Percentiles rank a stretch among this genome's conserved stretches.
These are phyloP conservation scores for Drosophila tanythrix DNA, from an alignment of 2,888 invertebrate genomes.

Conservation along the genomic window DNA sequence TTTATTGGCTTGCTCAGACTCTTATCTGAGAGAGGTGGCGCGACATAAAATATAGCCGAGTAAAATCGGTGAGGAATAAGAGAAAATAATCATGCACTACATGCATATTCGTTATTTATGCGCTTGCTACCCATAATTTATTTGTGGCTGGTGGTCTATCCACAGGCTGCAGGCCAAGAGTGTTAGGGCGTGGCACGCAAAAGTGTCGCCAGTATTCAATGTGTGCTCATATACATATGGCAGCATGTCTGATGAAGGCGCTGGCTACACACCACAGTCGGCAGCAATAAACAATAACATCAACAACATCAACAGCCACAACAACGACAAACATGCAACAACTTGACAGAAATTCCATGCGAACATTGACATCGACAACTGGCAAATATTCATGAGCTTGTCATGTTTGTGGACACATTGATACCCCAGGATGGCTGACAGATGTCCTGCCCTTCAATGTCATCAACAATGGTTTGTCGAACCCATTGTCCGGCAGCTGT, in stretches of 20 bases:
- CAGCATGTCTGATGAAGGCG: slow-evolving; percentile 31
- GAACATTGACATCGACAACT: slow-evolving; percentile 51
- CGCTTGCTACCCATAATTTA: slow-evolving; percentile 66
- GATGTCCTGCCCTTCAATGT: slow-evolving; percentile 1
- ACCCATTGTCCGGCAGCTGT: slow-evolving; percentile 11
- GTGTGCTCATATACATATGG: slow-evolving; percentile 20
- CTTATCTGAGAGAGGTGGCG: slow-evolving; percentile 15
- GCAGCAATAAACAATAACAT: slow-evolving; percentile 17
- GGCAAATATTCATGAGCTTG: slow-evolving; percentile 77
- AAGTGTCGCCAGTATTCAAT: slow-evolving; percentile 50
- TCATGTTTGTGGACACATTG: slow-evolving; percentile 57
- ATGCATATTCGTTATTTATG: slow-evolving; percentile 72
- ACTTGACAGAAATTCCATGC: slow-evolving; percentile 51
- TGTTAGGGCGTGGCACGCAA: slow-evolving; percentile 15
- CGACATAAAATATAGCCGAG: slow-evolving; percentile 31
- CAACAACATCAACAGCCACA: slow-evolving; percentile 24
- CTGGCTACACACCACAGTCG: slow-evolving; percentile 29
- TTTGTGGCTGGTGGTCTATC: slow-evolving; percentile 38
- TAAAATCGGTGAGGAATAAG: slow-evolving; percentile 11
- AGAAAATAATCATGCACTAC: slow-evolving; percentile 45
- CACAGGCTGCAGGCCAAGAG: slow-evolving; percentile 11
- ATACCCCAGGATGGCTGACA: slow-evolving; percentile 21
- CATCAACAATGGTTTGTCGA: slow-evolving; percentile 1
- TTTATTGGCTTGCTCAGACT: slow-evolving; percentile 12
- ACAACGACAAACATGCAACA: slow-evolving; percentile 26